A percentile compares a stretch with the other conserved stretches of the same genome.
These are phyloP conservation scores for Astyanax mexicanus DNA, from an alignment of 2,797 vertebrate genomes.

Conservation along the genomic window DNA sequence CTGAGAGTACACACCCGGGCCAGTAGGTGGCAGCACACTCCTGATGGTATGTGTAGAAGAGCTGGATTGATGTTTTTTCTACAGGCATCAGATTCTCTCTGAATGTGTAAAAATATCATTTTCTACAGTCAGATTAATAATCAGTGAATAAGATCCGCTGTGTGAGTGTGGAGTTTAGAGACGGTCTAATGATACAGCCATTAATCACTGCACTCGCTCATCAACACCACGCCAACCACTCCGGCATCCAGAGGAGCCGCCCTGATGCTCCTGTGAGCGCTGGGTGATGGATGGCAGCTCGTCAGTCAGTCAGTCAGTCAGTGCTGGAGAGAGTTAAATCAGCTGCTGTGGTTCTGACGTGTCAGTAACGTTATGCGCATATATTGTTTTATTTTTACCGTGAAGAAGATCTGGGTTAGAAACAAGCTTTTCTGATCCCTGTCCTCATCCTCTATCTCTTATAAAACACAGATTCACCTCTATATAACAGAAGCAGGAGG, in stretches of 20 bases:
- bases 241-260: not conserved
- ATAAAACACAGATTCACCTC: slow-evolving; percentile 49
- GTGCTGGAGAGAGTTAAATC: slow-evolving; percentile 78
- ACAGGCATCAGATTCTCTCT: no score
- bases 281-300: slow-evolving; percentile 67
- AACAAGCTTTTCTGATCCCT: slow-evolving; percentile 62
- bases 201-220: slow-evolving; percentile 4
- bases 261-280: not conserved
- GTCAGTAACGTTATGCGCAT: slow-evolving; percentile 80
- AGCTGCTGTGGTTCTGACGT: slow-evolving; percentile 78
- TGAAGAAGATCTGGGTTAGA: slow-evolving; percentile 74
- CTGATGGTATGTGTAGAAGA: no score
- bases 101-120: not conserved
- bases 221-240: not conserved
- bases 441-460: no score
- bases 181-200: not conserved
- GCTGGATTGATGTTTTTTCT: no score
- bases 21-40: slow-evolving; percentile 79
- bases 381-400: slow-evolving; percentile 81
- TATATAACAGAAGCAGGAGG: no score
- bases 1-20: not conserved
- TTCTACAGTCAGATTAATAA: not conserved
- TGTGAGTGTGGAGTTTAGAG: not conserved
- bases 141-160: not conserved
- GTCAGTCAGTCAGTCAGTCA: slow-evolving; percentile 69